A percentile compares a stretch with the other conserved stretches of the same genome.
These are phyloP conservation scores for Drosophila lutescens DNA, from an alignment of 2,888 invertebrate genomes.

Conservation along the genomic window DNA sequence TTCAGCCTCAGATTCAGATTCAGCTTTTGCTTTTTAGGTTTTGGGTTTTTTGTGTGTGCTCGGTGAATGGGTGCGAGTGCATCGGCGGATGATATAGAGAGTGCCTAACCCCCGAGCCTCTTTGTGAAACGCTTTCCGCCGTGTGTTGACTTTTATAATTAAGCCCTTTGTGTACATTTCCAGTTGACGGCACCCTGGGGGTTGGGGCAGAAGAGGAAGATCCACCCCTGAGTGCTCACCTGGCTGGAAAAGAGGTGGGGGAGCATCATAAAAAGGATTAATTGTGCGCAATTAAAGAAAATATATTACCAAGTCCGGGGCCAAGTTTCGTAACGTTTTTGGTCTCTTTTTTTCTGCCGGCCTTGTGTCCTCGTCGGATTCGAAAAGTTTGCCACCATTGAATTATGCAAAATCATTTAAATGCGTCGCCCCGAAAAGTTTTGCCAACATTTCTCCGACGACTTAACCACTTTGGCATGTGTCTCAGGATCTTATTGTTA, in stretches of 20 bases:
- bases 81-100: conserved; percentile 60
- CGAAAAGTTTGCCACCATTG: conserved; percentile 63
- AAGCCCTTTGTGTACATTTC: conserved; percentile 78
- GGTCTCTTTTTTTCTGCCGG: not conserved
- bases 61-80: conserved; percentile 44
- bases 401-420: conserved; percentile 79
- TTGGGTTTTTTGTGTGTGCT: conserved; percentile 15
- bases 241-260: conserved; percentile 10
- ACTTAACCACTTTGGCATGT: conserved; percentile 76
- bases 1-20: conserved; percentile 1
- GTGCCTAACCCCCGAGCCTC: conserved; percentile 34
- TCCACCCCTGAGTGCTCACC: conserved; percentile 22
- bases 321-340: conserved; percentile 36
- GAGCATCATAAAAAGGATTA: conserved; percentile 80
- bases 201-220: not conserved
- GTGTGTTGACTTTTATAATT: conserved; percentile 81
- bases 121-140: conserved; percentile 29
- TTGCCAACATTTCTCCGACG: conserved; percentile 50
- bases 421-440: conserved; percentile 70
- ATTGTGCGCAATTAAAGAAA: conserved; percentile 83
- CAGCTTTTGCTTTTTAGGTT: conserved; percentile 29
- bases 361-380: conserved; percentile 3
- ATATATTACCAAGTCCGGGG: conserved; percentile 67
- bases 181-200: conserved; percentile 63
- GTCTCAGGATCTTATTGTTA: conserved; percentile 69